Evolutionary conservation across 2,113 vertebrate genomes (phyloP).

Genomic region (Sorex araneus): DNA sequence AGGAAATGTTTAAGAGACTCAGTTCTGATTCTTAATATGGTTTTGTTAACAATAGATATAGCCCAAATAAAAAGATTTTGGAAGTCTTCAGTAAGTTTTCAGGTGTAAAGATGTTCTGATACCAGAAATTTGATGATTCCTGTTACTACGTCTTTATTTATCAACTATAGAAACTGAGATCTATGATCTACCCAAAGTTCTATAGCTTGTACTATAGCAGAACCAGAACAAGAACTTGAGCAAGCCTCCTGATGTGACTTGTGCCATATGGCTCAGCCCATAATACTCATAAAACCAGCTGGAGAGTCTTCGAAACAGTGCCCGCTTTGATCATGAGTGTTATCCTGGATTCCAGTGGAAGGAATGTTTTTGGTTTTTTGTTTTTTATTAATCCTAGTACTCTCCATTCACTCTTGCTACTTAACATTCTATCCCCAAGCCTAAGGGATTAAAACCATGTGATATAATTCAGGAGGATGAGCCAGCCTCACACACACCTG

Average conservation of each 20-base stretch:
- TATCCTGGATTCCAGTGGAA: background rate
- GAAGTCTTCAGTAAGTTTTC: background rate
- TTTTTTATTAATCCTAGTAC: background rate
- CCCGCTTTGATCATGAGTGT: background rate
- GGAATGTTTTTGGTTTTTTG: background rate
- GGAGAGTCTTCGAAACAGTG: conserved; percentile 2
- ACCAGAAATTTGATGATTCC: background rate
- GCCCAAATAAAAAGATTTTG: background rate
- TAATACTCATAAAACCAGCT: conserved; percentile 8
- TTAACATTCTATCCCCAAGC: background rate
- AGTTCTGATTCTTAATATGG: conserved; percentile 10
- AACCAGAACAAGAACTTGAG: background rate
- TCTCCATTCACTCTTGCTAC: conserved; percentile 1
- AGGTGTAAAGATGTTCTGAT: background rate
- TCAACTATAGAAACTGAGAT: background rate
- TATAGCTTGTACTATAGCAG: background rate
- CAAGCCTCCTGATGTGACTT: background rate
- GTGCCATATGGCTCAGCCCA: background rate
- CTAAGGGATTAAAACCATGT: conserved; percentile 28
- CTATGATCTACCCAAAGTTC: background rate
- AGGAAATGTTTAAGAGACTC: background rate
- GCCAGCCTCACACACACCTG: background rate
- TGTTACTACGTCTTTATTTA: background rate
- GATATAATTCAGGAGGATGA: background rate
- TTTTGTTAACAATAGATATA: background rate